Evolutionary conservation across 2,797 vertebrate species (phyloP), one percentile per base, ranked within the genome.

Genomic region (Scyliorhinus canicula): DNA sequence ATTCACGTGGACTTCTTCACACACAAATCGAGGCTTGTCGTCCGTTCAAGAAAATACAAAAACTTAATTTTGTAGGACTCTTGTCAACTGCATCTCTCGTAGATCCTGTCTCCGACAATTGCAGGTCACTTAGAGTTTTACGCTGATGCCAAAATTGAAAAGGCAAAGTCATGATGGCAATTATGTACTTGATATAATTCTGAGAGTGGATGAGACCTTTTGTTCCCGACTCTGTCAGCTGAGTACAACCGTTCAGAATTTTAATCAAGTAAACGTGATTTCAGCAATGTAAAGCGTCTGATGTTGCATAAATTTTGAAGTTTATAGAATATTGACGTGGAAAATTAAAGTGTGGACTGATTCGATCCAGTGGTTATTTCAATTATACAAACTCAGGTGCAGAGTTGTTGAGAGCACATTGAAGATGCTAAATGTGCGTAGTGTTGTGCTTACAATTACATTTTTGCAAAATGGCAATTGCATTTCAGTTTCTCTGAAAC

Each of bases 1-100:
- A 95, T 96, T 96, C 95, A 19, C 96, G 96, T 96, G 93, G 96
- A 96, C 97, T 97, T 96, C 96, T 96, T 65, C 16, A 95, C 95
- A 26, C 95, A n/a, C 95, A 95, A 95, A 95, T 96, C 93, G 50
- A 93, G 65, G 9, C 93, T 52, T 52, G 24, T 71, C 93, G n/a
- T 91, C n/a, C 0, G 3, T 65, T n/a, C 19, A 26, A 26, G 60
- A 44, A 91, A 63, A 91, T 65, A 26, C 9, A 24, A 40, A 44
- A 91, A n/a, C n/a, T 60, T 91, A 44, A 65, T 65, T 31, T 65
- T 65, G 57, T 65, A 3, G 7, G n/a, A 26, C 40, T 44, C 40
- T 82, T 82, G n/a, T 65, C n/a, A 63, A 12, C 88, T 63, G 88
- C 57, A 26, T 35, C 19, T 40, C 60, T 63, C 9, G 88, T 21